A percentile compares a stretch with the other conserved stretches of the same genome.
These are phyloP conservation scores for Oxyruncus cristatus DNA, from an alignment of 2,113 vertebrate genomes.

Conservation along the genomic window DNA sequence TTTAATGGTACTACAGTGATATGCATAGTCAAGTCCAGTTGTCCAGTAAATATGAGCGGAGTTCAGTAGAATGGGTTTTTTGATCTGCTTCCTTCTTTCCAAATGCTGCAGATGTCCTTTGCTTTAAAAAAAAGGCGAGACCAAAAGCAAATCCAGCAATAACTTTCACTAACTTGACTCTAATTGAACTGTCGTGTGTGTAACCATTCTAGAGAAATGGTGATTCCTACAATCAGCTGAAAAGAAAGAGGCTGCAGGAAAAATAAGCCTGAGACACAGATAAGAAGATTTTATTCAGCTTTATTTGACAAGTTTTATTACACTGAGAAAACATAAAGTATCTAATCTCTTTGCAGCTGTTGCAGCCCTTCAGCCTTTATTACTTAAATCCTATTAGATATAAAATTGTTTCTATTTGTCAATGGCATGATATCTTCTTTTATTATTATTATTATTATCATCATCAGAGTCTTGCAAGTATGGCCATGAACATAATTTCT, in stretches of 20 bases:
- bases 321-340: constrained; percentile 56
- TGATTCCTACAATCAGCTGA: constrained; percentile 41
- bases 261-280: constrained; percentile 57
- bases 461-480: constrained; percentile 24
- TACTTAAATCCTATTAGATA: constrained; percentile 70
- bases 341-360: constrained; percentile 68
- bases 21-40: neutral
- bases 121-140: neutral
- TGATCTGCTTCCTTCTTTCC: neutral
- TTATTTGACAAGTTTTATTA: constrained; percentile 73
- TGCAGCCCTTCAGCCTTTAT: constrained; percentile 66
- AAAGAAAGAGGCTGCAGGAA: constrained; percentile 58
- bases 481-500: constrained; percentile 26
- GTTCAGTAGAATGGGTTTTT: neutral
- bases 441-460: constrained; percentile 47
- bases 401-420: constrained; percentile 70
- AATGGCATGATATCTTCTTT: constrained; percentile 51
- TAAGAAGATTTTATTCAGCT: constrained; percentile 71
- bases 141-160: constrained; percentile 42
- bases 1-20: neutral
- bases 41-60: neutral
- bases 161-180: constrained; percentile 60
- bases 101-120: neutral
- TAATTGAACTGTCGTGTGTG: constrained; percentile 61
- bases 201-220: constrained; percentile 57